Percentiles rank a stretch among this genome's conserved stretches.
Evolutionary conservation across 1,140 invertebrate species (phyloP).

Genomic region (Protaetia brevitarsis): DNA sequence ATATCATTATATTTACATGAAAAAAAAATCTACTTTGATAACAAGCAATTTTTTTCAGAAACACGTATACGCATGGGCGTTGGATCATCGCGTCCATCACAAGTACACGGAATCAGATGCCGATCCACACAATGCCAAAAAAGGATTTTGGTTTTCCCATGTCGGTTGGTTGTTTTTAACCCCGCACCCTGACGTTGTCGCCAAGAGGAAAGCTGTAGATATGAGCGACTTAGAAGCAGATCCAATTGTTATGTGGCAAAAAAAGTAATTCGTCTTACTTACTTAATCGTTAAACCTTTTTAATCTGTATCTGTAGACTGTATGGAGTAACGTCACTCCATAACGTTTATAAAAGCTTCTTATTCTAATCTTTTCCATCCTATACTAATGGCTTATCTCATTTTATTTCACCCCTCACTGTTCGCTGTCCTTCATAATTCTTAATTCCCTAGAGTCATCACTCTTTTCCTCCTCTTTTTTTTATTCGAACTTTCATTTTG

Average conservation of each 20-base stretch:
- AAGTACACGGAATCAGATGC: slow-evolving; percentile 79
- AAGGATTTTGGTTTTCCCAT: slow-evolving; percentile 80
- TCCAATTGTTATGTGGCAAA: slow-evolving; percentile 82
- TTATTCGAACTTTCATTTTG: no score
- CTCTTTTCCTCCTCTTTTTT: no score
- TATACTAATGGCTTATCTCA: no score
- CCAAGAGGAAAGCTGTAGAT: slow-evolving; percentile 73
- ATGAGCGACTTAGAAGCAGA: slow-evolving; percentile 81
- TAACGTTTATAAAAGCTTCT: no score
- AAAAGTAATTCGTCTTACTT: no score
- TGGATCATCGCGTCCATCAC: slow-evolving; percentile 81
- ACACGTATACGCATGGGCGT: slow-evolving; percentile 72
- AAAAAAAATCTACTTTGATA: neutral
- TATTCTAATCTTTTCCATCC: no score
- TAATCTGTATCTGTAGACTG: no score
- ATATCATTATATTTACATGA: neutral
- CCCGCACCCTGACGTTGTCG: slow-evolving; percentile 73
- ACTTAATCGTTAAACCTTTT: no score
- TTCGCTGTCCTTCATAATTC: no score
- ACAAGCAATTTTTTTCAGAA: slow-evolving; percentile 51
- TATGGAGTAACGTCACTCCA: no score
- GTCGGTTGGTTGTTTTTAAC: slow-evolving; percentile 77
- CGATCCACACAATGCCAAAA: slow-evolving; percentile 77
- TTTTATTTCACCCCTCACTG: no score
- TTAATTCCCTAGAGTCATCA: no score